phyloP scores from a whole-genome alignment of 1,140 invertebrate species.

The Drosophila albomicans region DNA sequence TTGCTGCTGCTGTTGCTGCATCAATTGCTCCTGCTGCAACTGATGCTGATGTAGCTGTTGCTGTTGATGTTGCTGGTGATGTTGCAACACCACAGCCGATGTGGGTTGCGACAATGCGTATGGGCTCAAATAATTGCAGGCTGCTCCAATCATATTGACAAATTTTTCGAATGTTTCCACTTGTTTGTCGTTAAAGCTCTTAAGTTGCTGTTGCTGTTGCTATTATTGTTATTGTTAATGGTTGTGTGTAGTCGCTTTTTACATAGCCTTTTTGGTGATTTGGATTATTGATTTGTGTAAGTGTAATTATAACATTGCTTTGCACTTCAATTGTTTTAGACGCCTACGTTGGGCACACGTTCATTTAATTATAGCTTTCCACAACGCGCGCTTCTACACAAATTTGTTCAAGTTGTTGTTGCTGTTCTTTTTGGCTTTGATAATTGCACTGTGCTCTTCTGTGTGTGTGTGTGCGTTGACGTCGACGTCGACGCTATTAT shows the following conservation, averaged over 20 bases:
- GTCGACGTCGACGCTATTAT: constrained; percentile 26
- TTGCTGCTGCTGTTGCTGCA: constrained; percentile 25
- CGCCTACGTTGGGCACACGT: background rate
- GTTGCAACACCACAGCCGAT: constrained; percentile 41
- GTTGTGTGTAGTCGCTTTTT: constrained; percentile 1
- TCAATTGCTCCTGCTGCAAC: constrained; percentile 25
- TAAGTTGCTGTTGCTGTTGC: background rate
- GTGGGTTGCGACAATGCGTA: constrained; percentile 58
- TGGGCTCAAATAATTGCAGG: constrained; percentile 83
- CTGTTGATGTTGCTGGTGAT: constrained; percentile 45
- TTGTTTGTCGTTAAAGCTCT: constrained; percentile 16
- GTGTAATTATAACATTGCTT: constrained; percentile 73
- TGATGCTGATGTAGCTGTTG: constrained; percentile 35
- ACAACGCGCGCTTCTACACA: background rate
- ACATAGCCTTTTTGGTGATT: constrained; percentile 67
- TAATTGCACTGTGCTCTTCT: constrained; percentile 29
- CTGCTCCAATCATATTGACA: constrained; percentile 79
- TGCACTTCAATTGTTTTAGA: constrained; percentile 66
- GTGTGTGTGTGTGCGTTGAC: background rate
- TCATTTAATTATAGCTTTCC: constrained; percentile 58
- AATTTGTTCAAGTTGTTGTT: constrained; percentile 13
- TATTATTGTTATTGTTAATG: no score
- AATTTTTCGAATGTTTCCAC: constrained; percentile 19
- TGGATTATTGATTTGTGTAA: constrained; percentile 37
- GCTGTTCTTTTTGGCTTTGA: constrained; percentile 35